Percentiles rank a stretch among this genome's conserved stretches.
Conservation (phyloP, 1,140 invertebrate species). For the Lanistes nyassanus region DNA sequence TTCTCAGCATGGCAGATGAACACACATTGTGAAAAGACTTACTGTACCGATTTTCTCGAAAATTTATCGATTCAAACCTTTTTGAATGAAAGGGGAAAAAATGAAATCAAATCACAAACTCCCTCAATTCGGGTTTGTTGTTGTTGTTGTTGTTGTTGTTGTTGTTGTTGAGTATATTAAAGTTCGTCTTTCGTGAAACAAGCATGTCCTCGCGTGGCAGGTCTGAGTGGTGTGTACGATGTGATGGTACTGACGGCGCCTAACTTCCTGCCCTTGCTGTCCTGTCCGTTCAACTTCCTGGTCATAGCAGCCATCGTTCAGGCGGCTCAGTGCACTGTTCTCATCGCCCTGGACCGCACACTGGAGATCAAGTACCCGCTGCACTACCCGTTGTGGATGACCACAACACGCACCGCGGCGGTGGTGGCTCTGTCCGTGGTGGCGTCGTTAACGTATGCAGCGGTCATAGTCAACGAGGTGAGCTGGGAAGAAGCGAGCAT, state of each 20-base stretch:
- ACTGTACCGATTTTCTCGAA: too few species aligned
- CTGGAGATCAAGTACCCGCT: neutral
- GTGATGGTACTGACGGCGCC: neutral
- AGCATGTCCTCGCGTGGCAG: neutral
- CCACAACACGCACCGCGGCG: neutral
- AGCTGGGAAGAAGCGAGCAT: too few species aligned
- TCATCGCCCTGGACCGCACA: conserved; percentile 8
- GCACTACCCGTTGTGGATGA: conserved; percentile 6
- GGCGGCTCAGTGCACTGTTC: neutral
- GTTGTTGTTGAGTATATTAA: neutral
- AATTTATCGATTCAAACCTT: too few species aligned
- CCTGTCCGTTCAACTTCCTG: conserved; percentile 6
- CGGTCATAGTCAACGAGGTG: neutral
- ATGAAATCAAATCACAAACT: too few species aligned
- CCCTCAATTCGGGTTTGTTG: too few species aligned
- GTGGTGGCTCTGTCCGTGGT: neutral
- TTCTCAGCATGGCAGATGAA: too few species aligned
- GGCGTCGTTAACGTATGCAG: neutral
- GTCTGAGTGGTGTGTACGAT: conserved; percentile 7
- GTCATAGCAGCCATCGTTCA: neutral
- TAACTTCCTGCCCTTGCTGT: neutral
- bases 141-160: neutral
- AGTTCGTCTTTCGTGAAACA: neutral
- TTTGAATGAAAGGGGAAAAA: too few species aligned
- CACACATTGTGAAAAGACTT: too few species aligned